Conservation (phyloP, 2,797 vertebrate species). For the Pachyuromys duprasi region DNA sequence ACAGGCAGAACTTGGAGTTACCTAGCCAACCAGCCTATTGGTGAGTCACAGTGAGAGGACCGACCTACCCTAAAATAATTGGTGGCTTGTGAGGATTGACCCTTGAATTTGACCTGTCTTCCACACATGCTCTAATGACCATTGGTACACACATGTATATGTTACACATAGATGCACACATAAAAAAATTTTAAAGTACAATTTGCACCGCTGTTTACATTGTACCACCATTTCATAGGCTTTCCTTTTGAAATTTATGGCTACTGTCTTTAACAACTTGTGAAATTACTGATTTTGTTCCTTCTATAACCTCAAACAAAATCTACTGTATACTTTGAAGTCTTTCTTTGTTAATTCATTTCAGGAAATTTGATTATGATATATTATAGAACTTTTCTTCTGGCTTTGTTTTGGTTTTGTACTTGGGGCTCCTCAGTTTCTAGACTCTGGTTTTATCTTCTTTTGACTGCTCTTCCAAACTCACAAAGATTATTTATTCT, state of each 20-base stretch:
- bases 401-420: not conserved
- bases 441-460: not conserved
- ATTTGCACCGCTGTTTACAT: not conserved
- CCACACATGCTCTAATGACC: not conserved
- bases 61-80: no score
- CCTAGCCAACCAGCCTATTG: not conserved
- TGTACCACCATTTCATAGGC: not conserved
- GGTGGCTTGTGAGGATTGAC: not conserved
- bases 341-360: not conserved
- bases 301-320: not conserved
- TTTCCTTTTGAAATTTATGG: conserved; percentile 9
- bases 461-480: not conserved
- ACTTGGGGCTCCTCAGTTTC: not conserved
- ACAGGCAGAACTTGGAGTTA: not conserved
- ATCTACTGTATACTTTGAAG: not conserved
- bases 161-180: not conserved
- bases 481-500: not conserved
- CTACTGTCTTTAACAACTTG: not conserved
- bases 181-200: not conserved
- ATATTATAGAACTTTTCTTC: not conserved
- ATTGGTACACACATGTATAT: not conserved
- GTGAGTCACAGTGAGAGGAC: not conserved
- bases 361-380: conserved; percentile 11
- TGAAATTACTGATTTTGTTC: not conserved
- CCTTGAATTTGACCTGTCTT: not conserved